Conservation (phyloP, 23 tunicate species). For the Corella eumyota region DNA sequence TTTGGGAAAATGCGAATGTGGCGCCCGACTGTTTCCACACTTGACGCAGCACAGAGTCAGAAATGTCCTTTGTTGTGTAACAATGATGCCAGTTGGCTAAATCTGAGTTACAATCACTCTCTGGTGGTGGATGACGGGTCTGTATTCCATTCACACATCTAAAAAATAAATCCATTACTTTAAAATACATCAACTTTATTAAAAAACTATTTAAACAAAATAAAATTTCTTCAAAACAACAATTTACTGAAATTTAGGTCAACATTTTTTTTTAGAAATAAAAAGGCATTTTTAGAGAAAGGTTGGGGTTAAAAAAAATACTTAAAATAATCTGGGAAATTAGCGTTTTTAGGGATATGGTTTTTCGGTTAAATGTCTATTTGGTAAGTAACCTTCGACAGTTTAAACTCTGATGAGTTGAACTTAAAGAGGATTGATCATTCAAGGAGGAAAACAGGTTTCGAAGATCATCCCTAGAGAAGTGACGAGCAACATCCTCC, state of each 20-base stretch:
- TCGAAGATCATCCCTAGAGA: slow-evolving; percentile 61
- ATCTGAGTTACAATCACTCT: slow-evolving; percentile 76
- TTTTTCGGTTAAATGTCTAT: no score
- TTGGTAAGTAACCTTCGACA: slow-evolving; percentile 58
- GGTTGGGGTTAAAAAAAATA: no score
- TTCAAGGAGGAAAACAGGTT: slow-evolving; percentile 39
- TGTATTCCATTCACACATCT: slow-evolving; percentile 82
- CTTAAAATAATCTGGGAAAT: no score
- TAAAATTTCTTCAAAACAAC: no score
- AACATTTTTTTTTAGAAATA: neutral
- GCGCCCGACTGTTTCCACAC: slow-evolving; percentile 80
- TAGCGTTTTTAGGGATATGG: neutral
- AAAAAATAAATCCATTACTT: neutral
- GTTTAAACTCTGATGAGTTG: slow-evolving; percentile 53
- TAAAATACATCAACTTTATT: neutral
- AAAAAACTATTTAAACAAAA: no score
- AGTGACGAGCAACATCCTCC: slow-evolving; percentile 80
- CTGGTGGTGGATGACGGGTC: slow-evolving; percentile 52
- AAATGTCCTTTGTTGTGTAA: slow-evolving; percentile 52
- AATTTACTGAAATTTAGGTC: no score
- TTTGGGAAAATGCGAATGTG: slow-evolving; percentile 75
- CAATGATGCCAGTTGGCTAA: slow-evolving; percentile 67
- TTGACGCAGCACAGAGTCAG: slow-evolving; percentile 46
- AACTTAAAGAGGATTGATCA: slow-evolving; percentile 15
- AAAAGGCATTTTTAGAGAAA: neutral